These are phyloP conservation scores for Tichodroma muraria DNA, from an alignment of 2,113 vertebrate genomes.

Conservation along the genomic window DNA sequence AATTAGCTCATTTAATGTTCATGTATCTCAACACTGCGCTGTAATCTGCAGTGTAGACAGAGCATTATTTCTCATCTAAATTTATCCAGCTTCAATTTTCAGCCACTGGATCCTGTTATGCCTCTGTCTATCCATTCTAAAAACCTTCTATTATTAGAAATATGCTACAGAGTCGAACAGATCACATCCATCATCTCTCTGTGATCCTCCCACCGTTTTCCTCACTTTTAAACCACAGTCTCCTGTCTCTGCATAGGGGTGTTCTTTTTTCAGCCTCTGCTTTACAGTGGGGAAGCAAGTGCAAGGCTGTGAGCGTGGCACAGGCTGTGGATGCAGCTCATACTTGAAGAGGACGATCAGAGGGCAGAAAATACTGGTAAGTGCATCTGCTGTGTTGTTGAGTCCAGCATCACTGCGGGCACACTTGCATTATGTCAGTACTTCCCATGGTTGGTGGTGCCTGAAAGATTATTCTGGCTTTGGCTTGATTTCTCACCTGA, in stretches of 20 bases:
- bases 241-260: not conserved
- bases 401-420: not conserved
- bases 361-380: not conserved
- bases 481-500: slow-evolving; percentile 1
- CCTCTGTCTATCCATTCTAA: slow-evolving; percentile 25
- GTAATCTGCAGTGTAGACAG: slow-evolving; percentile 37
- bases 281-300: not conserved
- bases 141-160: slow-evolving; percentile 50
- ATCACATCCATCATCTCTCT: slow-evolving; percentile 5
- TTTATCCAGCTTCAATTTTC: slow-evolving; percentile 38
- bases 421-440: not conserved
- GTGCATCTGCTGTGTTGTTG: not conserved
- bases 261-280: not conserved
- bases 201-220: slow-evolving; percentile 30
- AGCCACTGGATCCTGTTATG: slow-evolving; percentile 36
- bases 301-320: not conserved
- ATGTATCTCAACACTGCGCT: not conserved
- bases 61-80: slow-evolving; percentile 42
- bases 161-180: slow-evolving; percentile 16
- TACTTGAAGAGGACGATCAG: not conserved
- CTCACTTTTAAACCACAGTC: not conserved
- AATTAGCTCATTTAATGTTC: slow-evolving; percentile 21
- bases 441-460: not conserved
- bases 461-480: not conserved
- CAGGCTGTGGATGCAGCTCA: not conserved